Conservation (phyloP, 2,888 invertebrate species). For the Coenonympha arcania region DNA sequence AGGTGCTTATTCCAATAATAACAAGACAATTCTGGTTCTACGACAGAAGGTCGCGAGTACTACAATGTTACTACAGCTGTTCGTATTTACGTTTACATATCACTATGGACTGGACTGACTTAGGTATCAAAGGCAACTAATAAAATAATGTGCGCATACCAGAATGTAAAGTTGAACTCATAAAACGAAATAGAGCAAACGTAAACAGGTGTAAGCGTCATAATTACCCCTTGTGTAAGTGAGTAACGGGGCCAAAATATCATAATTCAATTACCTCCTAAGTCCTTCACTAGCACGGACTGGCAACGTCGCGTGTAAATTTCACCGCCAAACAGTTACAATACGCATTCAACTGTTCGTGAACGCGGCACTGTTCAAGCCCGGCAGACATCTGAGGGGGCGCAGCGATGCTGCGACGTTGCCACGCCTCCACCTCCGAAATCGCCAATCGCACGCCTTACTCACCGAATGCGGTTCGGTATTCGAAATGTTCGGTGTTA, state of each 20-base stretch:
- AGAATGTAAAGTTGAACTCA: not conserved
- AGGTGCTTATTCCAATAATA: not conserved
- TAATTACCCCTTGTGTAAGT: constrained; percentile 19
- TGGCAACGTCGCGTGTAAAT: constrained; percentile 57
- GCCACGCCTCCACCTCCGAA: constrained; percentile 52
- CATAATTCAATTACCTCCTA: constrained; percentile 57
- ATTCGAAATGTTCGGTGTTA: constrained; percentile 29
- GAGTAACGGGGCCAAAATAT: constrained; percentile 28
- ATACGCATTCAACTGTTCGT: constrained; percentile 70
- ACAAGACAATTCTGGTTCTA: not conserved
- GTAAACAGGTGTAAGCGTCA: constrained; percentile 18
- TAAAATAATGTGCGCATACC: not conserved
- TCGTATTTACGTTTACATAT: not conserved
- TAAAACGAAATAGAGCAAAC: constrained; percentile 10
- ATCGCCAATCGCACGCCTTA: constrained; percentile 45
- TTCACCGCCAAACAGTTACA: constrained; percentile 59
- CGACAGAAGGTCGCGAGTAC: not conserved
- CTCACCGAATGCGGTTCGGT: constrained; percentile 36
- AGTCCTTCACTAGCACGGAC: constrained; percentile 43
- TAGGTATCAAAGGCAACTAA: too few species aligned
- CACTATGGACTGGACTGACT: too few species aligned
- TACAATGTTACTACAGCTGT: not conserved
- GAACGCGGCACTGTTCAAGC: constrained; percentile 58
- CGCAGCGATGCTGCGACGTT: constrained; percentile 43
- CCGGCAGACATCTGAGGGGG: constrained; percentile 57